Evolutionary conservation across 2,797 vertebrate genomes (phyloP).

Genomic region (Tadarida brasiliensis): DNA sequence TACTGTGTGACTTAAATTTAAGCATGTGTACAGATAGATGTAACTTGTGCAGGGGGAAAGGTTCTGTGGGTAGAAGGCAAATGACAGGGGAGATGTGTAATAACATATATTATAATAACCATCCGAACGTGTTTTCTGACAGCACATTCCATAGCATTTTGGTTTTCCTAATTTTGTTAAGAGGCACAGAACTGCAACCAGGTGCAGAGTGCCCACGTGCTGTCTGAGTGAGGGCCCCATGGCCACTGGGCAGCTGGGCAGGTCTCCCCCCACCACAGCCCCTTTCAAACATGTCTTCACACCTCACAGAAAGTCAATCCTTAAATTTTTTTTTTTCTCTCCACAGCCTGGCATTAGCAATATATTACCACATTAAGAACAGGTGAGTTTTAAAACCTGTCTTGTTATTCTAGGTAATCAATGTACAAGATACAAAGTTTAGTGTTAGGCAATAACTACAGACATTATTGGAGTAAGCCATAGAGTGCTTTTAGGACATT

Average conservation of each 20-base stretch:
- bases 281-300: background rate
- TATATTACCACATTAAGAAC: conserved; percentile 99
- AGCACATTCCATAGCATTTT: background rate
- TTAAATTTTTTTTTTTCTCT: conserved; percentile 72
- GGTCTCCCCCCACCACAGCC: background rate
- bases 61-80: background rate
- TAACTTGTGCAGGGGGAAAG: background rate
- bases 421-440: conserved; percentile 39
- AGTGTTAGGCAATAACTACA: background rate
- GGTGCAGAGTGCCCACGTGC: background rate
- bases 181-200: background rate
- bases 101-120: background rate
- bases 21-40: background rate
- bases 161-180: background rate
- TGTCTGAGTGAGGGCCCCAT: background rate
- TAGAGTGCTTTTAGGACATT: conserved; percentile 22
- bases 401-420: conserved; percentile 62
- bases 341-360: conserved; percentile 96
- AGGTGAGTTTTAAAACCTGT: conserved; percentile 91
- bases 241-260: background rate
- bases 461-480: background rate
- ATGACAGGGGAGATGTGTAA: background rate
- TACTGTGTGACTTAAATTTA: background rate
- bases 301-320: conserved; percentile 34
- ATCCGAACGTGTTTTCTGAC: background rate